Conservation (phyloP, 2,888 invertebrate species). For the Carterocephalus palaemon region DNA sequence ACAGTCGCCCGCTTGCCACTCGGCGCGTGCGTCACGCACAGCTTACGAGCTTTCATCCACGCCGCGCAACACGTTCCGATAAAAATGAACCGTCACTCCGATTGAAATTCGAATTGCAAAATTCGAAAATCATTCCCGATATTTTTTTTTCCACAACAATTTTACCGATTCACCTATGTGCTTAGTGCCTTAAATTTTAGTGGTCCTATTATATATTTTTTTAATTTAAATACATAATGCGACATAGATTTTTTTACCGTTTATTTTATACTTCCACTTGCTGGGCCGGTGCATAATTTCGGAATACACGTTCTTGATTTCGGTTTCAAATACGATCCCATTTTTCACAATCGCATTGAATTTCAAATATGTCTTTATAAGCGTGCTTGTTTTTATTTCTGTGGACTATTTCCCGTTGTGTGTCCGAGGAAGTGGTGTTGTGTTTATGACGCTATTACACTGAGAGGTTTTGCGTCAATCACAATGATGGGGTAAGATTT, state of each 20-base stretch:
- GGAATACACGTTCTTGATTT: conserved; percentile 49
- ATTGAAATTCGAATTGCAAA: conserved; percentile 27
- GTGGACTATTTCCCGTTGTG: conserved; percentile 60
- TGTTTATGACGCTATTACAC: conserved; percentile 32
- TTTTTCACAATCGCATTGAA: conserved; percentile 74
- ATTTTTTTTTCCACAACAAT: not conserved
- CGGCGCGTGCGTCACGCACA: conserved; percentile 69
- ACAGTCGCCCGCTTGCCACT: conserved; percentile 59
- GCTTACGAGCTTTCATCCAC: conserved; percentile 30
- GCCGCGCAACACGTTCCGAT: conserved; percentile 21
- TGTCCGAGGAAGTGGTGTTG: conserved; percentile 52
- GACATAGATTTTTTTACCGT: conserved; percentile 29
- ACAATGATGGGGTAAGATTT: conserved; percentile 57
- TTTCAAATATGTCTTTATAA: conserved; percentile 75
- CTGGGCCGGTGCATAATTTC: conserved; percentile 37
- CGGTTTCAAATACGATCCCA: conserved; percentile 56
- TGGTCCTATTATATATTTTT: not conserved
- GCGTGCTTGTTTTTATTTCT: conserved; percentile 56
- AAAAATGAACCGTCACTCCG: conserved; percentile 24
- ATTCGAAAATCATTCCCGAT: conserved; percentile 2
- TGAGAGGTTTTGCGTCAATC: conserved; percentile 12
- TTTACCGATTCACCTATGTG: not conserved
- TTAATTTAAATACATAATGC: conserved; percentile 1
- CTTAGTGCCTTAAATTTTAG: no score
- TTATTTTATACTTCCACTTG: conserved; percentile 59